Conservation (phyloP, 2,888 invertebrate species). For the Drosophila leonis region DNA sequence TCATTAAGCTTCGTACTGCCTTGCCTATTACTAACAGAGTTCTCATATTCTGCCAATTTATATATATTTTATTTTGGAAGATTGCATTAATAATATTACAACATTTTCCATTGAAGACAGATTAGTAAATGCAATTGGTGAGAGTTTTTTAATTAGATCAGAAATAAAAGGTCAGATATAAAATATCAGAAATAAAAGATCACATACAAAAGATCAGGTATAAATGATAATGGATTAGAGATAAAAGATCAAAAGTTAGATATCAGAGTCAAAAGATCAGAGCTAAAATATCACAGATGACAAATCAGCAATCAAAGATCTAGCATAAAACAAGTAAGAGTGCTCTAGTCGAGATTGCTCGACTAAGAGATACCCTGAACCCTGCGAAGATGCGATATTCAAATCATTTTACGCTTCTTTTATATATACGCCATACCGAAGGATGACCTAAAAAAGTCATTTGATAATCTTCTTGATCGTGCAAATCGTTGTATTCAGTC, state of each 20-base stretch:
- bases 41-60: not conserved
- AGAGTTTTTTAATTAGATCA: not conserved
- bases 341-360: too few relatives aligned
- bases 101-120: not conserved
- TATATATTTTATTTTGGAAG: not conserved
- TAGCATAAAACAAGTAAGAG: too few relatives aligned
- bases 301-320: not conserved
- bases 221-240: not conserved
- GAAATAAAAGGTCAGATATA: too few relatives aligned
- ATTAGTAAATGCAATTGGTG: not conserved
- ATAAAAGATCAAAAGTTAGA: not conserved
- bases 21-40: not conserved
- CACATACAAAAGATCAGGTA: not conserved
- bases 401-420: too few relatives aligned
- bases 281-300: too few relatives aligned
- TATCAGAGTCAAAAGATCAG: not conserved
- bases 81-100: not conserved
- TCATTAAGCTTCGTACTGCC: slow-evolving; percentile 2
- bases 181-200: not conserved
- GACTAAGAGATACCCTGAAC: too few relatives aligned
- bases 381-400: too few relatives aligned
- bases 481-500: too few relatives aligned
- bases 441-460: too few relatives aligned
- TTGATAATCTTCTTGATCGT: too few relatives aligned
- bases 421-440: too few relatives aligned